Conservation (phyloP, 2,888 invertebrate species). For the Oasisia sp. region DNA sequence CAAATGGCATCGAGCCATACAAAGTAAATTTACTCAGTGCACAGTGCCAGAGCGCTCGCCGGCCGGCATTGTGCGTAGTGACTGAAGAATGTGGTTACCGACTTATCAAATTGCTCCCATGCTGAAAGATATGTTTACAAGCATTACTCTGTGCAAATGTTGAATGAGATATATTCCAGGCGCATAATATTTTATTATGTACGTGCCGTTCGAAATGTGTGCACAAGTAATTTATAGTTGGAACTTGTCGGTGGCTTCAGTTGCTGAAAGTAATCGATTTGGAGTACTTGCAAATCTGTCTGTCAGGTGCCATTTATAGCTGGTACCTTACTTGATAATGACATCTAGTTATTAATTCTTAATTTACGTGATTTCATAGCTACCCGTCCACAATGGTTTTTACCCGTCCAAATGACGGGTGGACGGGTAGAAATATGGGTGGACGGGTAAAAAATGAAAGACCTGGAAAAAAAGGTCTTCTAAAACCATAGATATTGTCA, state of each 20-base stretch:
- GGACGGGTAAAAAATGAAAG: too few species aligned
- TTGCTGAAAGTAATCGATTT: neutral
- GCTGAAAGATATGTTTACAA: slow-evolving; percentile 13
- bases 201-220: neutral
- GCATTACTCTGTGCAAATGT: slow-evolving; percentile 4
- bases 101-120: neutral
- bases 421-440: too few species aligned
- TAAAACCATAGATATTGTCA: too few species aligned
- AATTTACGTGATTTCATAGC: neutral
- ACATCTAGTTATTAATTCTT: neutral
- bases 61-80: neutral
- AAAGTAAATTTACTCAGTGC: neutral
- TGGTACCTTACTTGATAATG: neutral
- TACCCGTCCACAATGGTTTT: neutral
- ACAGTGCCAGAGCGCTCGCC: neutral
- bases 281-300: neutral
- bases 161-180: slow-evolving; percentile 17
- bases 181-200: slow-evolving; percentile 3
- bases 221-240: slow-evolving; percentile 17
- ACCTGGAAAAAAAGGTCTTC: too few species aligned
- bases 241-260: neutral
- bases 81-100: slow-evolving; percentile 2
- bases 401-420: too few species aligned
- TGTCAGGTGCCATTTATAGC: neutral
- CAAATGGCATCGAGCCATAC: slow-evolving; percentile 1